A percentile compares a stretch with the other conserved stretches of the same genome.
These are phyloP conservation scores for Ennomos fuscantarius DNA, from an alignment of 2,888 invertebrate species.

Conservation along the genomic window DNA sequence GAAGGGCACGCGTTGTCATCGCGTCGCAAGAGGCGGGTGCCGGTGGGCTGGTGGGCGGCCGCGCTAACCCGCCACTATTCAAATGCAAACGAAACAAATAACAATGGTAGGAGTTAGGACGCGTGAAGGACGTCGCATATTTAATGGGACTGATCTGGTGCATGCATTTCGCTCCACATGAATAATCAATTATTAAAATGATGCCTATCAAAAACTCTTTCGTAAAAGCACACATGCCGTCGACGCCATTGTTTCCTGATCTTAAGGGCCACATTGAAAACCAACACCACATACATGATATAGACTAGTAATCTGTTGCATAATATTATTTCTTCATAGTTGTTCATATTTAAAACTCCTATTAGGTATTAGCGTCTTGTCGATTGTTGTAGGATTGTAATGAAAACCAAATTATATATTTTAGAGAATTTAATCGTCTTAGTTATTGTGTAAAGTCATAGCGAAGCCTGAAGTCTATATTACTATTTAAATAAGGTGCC, in stretches of 20 bases:
- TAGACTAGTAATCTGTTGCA: conserved; percentile 81
- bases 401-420: conserved; percentile 85
- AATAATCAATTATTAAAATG: conserved; percentile 84
- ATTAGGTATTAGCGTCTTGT: conserved; percentile 81
- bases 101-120: conserved; percentile 84
- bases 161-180: conserved; percentile 79
- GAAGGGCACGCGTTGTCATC: conserved; percentile 52
- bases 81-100: conserved; percentile 76
- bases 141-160: conserved; percentile 77
- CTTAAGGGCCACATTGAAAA: conserved; percentile 55
- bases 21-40: conserved; percentile 62
- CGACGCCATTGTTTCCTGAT: conserved; percentile 54
- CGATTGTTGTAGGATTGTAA: conserved; percentile 82
- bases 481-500: conserved; percentile 83
- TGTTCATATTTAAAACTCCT: conserved; percentile 84
- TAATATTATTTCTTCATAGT: conserved; percentile 82
- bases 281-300: conserved; percentile 66
- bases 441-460: conserved; percentile 83
- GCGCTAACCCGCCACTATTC: conserved; percentile 72
- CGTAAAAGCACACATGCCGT: conserved; percentile 55
- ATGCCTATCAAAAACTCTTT: conserved; percentile 73
- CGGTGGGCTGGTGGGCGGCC: conserved; percentile 70
- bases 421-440: conserved; percentile 82
- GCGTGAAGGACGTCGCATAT: conserved; percentile 83
- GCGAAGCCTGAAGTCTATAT: conserved; percentile 82